Evolutionary conservation across 2,113 vertebrate genomes (phyloP), one percentile per base, ranked within the genome.

Genomic region (Mesoclemmys tuberculata): DNA sequence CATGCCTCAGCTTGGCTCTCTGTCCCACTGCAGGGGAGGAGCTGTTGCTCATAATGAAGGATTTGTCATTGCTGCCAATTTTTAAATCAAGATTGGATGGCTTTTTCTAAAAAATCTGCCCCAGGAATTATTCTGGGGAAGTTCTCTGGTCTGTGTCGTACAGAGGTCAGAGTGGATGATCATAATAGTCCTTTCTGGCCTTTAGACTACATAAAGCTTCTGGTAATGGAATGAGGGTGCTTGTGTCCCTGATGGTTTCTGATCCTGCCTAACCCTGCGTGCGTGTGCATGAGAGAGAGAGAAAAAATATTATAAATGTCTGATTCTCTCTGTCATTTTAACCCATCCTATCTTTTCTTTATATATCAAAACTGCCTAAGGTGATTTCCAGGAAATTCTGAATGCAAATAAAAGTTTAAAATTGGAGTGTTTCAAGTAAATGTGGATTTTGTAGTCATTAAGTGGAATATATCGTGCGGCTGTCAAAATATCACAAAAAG

Each of bases 281-380:
- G 38, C 16, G 11, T 41, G 21, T 71, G n/a, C 8, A 11, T 38
- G n/a, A 14, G n/a, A 38, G 4, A 71, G 4, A 19, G 19, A 14
- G 41, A 14, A 3, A 1, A 54, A 64, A 1, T 82, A 5, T 55
- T 90, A 75, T 11, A 74, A 31, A 2, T 51, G 3, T 14, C 18
- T 52, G 11, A 58, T 22, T 82, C 80, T 18, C 22, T 49, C 13
- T 7, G 22, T 74, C 88, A 16, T 46, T 80, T 94, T 80, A n/a
- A 3, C 68, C 35, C 9, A 75, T 68, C 2, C 29, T 52, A 0
- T 26, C 3, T 19, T 1, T 80, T 82, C 35, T 55, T 84, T 1
- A 27, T 13, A 26, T 5, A 10, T 14, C 35, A 35, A 94, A 83
- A 14, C 91, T 89, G 56, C 5, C 77, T 90, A 82, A 58, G 1